Evolutionary conservation across 2,888 invertebrate species (phyloP), one percentile per base, ranked within the genome.

Genomic region (Cantharis rufa): DNA sequence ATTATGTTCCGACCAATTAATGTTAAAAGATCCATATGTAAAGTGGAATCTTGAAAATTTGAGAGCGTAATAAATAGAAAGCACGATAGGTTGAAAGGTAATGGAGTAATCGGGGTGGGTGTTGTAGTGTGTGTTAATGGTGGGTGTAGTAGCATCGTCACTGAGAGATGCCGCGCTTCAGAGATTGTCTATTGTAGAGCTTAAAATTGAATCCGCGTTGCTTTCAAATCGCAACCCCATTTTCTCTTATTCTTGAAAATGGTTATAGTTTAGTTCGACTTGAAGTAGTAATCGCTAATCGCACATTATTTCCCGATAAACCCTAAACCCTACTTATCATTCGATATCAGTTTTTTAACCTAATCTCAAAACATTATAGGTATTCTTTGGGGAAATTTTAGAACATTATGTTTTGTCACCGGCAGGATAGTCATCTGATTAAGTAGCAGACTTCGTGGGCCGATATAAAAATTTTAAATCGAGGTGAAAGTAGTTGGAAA

Each of bases 131-230:
- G 74, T 78, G 81, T 78, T 81, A 81, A 81, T 81, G 81, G 81
- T 78, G 79, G 79, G 80, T 81, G 79, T 80, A 81, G 80, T 81
- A 78, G 81, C 78, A 81, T 81, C 83, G 82, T 83, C 82, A 79
- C 81, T 81, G 80, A 82, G 81, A 77, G 82, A 81, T 82, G 79
- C 81, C 81, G 82, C 81, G 83, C 83, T 84, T 82, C 80, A 79
- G 82, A 84, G 83, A 84, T 84, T 84, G 83, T 84, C 84, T 84
- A 84, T 83, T 83, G 83, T 83, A 82, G 74, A 80, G 82, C 82
- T 83, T 82, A 82, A 83, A 83, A 83, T 83, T 83, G 83, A 83
- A 83, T 83, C 80, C 81, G 80, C 80, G 80, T 81, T 81, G 83
- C 82, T 82, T 83, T 83, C 80, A 82, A 82, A 83, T 82, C 81